Evolutionary conservation across 2,113 vertebrate genomes (phyloP), one percentile per base, ranked within the genome.

Genomic region (Syngnathus scovelli): DNA sequence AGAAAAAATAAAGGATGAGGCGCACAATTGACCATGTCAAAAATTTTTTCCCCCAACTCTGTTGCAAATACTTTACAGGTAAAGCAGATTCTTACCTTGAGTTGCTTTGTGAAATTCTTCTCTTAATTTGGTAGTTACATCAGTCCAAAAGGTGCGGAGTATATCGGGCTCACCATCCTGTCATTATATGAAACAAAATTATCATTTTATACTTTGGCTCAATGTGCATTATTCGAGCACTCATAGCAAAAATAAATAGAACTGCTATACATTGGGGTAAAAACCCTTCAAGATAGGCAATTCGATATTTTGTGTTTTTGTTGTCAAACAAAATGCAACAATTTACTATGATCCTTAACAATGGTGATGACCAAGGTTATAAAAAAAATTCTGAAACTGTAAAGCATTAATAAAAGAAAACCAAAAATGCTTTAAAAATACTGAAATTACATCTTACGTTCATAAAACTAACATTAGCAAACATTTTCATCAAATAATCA

Each of bases 101-200:
- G 95, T 94, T 43, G 95, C 93, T 78, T 82, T 89, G 76, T 96
- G 92, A 82, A 99, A 96, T 51, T 95, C 93, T 67, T 92, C 90
- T 43, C 94, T 92, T 33, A 99, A 93, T 18, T 91, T 93, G 65
- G 82, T 88, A 67, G 95, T 98, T 66, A 99, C 91, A 13, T 94
- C 90, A 71, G 85, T 96, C 97, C 96, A 99, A 82, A 98, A 99
- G 41, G 87, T 92, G 83, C 90, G 93, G 71, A 98, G 88, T 85
- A 98, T 96, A 80, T 98, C 94, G 61, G 93, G 83, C n/a, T 96
- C 93, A 21, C 94, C 93, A 55, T 98, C 95, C 96, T 99, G 80
- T 68, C 2, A 39, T 54, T 11, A 49, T 18, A 19, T 38, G 16
- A 46, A 46, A 46, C 3, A 16, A 46, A 46, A 33, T 58, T 33